Base-by-base conservation (phyloP, 2,113 vertebrate genomes). In the Cyprinodon tularosa region DNA sequence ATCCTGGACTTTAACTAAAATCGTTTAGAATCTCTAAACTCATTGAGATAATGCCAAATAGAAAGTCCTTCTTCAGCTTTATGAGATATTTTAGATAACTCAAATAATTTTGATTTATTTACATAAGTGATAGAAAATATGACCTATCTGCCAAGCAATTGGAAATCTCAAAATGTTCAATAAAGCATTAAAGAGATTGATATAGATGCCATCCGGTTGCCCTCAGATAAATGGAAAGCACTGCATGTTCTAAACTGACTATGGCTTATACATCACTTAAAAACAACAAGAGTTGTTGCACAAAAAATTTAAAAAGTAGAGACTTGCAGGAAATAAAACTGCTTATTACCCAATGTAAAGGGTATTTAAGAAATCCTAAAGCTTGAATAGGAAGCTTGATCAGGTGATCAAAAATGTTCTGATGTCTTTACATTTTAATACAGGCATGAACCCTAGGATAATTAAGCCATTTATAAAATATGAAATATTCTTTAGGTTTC, bases 381-480 rank as follows among this genome's bases (percentile, higher is more conserved):
- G 48, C 14, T 50, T 45, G 14, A 4, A 50, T n/a, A 20, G 20
- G 17, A 53, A 53, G 2, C 50, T 53, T 53, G 20, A 53, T 53
- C 4, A 53, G 20, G 17, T 8, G 50, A n/a, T 53, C 17, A 53
- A 53, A 53, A 8, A 45, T 45, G 5, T 45, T 45, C 44, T 10
- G 44, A 45, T 45, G 9, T 11, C 44, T 45, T 45, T 10, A 45
- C 9, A 45, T 45, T 11, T 9, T 9, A n/a, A n/a, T 45, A 45
- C 7, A 53, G 50, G 50, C 50, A 76, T 74, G 29, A 86, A 76
- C 13, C 47, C 66, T 64, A 57, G 79, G 45, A 12, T 77, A 75
- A 79, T 15, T 66, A 44, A 81, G 22, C 71, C 71, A 76, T 82
- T 87, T 72, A 50, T 48, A 76, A 74, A 74, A 79, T 66, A 66